phyloP scores from a whole-genome alignment of 2,797 vertebrate genomes.

The Lophius americanus region DNA sequence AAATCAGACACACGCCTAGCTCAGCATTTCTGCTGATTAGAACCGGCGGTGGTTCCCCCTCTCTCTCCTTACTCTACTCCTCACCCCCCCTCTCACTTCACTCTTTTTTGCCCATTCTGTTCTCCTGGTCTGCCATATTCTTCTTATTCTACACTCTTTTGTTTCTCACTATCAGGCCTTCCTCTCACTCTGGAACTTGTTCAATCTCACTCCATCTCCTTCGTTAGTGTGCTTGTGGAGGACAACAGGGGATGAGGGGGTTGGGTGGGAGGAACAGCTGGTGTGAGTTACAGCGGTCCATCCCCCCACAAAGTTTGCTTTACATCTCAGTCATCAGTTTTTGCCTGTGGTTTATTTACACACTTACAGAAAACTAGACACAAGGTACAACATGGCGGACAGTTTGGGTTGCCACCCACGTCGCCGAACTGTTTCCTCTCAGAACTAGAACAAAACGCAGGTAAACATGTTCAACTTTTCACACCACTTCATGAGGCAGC shows the following conservation, averaged over 20 bases:
- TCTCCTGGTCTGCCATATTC: not conserved
- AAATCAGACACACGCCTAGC: conserved; percentile 70
- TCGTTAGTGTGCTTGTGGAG: conserved; percentile 34
- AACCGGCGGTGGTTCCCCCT: conserved; percentile 66
- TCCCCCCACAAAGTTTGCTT: conserved; percentile 19
- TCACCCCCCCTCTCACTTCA: conserved; percentile 12
- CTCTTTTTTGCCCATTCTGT: conserved; percentile 4
- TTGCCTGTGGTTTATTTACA: conserved; percentile 64
- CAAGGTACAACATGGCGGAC: conserved; percentile 1
- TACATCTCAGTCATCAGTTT: conserved; percentile 47
- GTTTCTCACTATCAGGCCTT: conserved; percentile 6
- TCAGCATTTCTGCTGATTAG: conserved; percentile 81
- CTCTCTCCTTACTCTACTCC: conserved; percentile 8
- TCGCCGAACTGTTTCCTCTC: conserved; percentile 50
- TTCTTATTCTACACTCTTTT: not conserved
- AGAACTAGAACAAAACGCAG: conserved; percentile 25
- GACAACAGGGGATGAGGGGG: conserved; percentile 36
- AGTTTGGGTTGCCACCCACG: conserved; percentile 46
- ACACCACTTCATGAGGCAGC: conserved; percentile 21
- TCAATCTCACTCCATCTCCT: conserved; percentile 9
- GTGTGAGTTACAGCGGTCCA: conserved; percentile 58
- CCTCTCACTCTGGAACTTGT: not conserved
- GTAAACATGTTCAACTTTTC: conserved; percentile 31
- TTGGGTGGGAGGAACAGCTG: conserved; percentile 57
- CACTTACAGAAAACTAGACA: conserved; percentile 50